Base-by-base conservation (phyloP, 2,888 invertebrate genomes). In the Sinopyrophorus schimmeli region DNA sequence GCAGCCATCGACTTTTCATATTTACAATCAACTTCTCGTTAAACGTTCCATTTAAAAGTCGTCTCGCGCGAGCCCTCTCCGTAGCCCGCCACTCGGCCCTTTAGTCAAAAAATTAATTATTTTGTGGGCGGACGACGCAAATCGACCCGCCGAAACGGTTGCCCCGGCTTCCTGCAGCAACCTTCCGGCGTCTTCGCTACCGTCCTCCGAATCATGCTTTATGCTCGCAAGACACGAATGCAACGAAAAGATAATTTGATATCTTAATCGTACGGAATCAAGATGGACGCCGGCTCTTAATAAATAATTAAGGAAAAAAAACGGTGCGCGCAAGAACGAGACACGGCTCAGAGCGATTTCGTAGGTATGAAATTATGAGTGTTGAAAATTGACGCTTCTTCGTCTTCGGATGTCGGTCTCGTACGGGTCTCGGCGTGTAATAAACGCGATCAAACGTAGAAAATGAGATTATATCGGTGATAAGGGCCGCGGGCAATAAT, bases 381-480 rank as follows among this genome's bases (percentile, higher is more conserved):
- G 32, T 49, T 39, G 41, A 38, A 35, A 52, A 47, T 47, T 42
- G 9, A 41, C 37, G 30, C 32, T n/a, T n/a, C n/a, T n/a, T n/a
- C 30, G 26, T 51, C 37, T 47, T 31, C 44, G 52, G 39, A 24
- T 38, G 27, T 32, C 14, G 15, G 39, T 40, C 40, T 41, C 40
- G 17, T 31, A 34, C 48, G 59, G 58, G 55, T 59, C 55, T 55
- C 54, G 50, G 55, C 43, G 56, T 49, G 59, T 55, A 59, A 60
- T 58, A n/a, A n/a, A n/a, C n/a, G 54, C 58, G 58, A 58, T 59
- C 60, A 61, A 63, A 58, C 54, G 59, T 55, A 64, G 54, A 54
- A 58, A 61, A 59, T 57, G 52, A 63, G 63, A 64, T 63, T 59
- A 56, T 64, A 61, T 60, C 64, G 61, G 56, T 59, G 60, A 59